Percentiles rank a stretch among this genome's conserved stretches.
Conservation (phyloP, 2,797 vertebrate species). For the Strix occidentalis region DNA sequence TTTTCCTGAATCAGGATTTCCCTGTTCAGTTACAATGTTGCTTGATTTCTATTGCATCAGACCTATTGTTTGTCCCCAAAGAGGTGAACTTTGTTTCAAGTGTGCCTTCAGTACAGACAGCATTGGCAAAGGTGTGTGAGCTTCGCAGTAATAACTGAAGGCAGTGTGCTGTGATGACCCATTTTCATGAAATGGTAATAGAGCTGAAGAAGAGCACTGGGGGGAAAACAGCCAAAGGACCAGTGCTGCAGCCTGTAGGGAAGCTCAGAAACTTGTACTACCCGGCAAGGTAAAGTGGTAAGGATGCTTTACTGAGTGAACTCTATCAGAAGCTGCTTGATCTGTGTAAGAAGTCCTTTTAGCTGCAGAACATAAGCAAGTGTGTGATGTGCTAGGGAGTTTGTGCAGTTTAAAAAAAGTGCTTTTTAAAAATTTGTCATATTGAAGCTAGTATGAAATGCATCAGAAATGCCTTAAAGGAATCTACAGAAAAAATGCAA, state of each 20-base stretch:
- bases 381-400: not conserved
- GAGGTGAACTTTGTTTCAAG: not conserved
- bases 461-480: not conserved
- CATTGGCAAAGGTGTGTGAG: not conserved
- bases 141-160: not conserved
- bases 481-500: not conserved
- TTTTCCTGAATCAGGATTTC: not conserved
- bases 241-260: not conserved
- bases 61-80: not conserved
- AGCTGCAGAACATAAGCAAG: not conserved
- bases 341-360: not conserved
- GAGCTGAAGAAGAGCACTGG: not conserved
- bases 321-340: not conserved
- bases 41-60: not conserved
- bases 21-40: not conserved
- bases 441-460: not conserved
- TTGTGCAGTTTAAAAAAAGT: not conserved
- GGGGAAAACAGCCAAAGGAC: not conserved
- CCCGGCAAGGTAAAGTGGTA: not conserved
- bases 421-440: not conserved
- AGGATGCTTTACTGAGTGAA: not conserved
- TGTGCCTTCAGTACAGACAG: not conserved
- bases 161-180: not conserved
- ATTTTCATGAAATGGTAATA: not conserved
- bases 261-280: not conserved